These are phyloP conservation scores for Peromyscus eremicus DNA, from an alignment of 2,797 vertebrate species.

Conservation along the genomic window DNA sequence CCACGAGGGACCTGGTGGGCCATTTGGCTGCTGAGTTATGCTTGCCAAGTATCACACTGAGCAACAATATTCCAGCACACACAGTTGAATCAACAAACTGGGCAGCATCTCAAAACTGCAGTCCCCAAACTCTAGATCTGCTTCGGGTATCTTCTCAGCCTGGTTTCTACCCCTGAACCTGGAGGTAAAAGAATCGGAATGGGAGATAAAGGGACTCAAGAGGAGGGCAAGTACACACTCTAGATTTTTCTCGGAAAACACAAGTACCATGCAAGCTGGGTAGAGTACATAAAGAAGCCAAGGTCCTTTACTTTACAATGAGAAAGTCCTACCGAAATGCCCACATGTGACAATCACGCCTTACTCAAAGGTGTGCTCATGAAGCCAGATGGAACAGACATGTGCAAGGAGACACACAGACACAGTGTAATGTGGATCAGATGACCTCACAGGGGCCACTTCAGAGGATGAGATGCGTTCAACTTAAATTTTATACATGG, in stretches of 20 bases:
- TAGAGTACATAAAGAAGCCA: background rate
- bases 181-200: background rate
- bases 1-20: background rate
- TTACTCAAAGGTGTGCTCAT: background rate
- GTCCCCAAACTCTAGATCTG: background rate
- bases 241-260: background rate
- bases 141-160: background rate
- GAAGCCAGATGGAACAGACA: background rate
- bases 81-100: background rate
- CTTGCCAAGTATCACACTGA: background rate
- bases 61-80: background rate
- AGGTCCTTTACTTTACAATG: background rate
- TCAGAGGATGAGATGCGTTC: background rate
- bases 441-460: background rate
- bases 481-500: background rate
- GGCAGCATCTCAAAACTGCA: background rate
- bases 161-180: too few species aligned
- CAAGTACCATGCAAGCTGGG: background rate
- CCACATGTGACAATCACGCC: rapidly evolving
- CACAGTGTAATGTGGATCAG: background rate
- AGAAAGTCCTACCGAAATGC: background rate
- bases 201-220: background rate
- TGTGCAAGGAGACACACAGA: background rate
- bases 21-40: background rate
- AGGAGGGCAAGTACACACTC: background rate